Conservation (phyloP, 2,113 vertebrate genomes). For the Hippocampus abdominalis region DNA sequence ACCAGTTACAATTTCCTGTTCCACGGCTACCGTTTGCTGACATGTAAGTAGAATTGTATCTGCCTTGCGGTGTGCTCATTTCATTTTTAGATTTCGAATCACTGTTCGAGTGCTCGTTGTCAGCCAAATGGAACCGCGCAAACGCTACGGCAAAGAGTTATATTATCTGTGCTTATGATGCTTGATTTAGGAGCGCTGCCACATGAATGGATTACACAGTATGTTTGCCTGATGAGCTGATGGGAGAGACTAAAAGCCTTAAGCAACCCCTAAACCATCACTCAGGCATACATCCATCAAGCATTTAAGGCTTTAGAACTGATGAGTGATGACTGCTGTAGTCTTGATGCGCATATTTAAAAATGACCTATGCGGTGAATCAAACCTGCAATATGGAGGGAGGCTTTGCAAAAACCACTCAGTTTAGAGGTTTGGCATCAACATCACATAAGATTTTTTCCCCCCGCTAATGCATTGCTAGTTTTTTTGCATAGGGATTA, state of each 20-base stretch:
- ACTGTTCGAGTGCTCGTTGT: conserved; percentile 22
- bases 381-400: too few species aligned
- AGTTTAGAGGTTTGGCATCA: too few species aligned
- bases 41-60: background rate
- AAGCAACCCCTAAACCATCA: conserved; percentile 34
- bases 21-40: too few species aligned
- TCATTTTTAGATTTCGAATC: conserved; percentile 27
- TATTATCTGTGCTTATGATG: conserved; percentile 49
- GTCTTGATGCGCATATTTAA: background rate
- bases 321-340: background rate
- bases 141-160: conserved; percentile 21
- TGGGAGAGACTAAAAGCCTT: conserved; percentile 36
- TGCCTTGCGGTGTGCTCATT: background rate
- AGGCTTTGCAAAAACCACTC: too few species aligned
- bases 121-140: conserved; percentile 1
- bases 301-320: background rate
- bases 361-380: background rate
- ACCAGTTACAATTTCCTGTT: background rate
- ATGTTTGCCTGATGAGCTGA: conserved; percentile 35
- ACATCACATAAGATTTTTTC: too few species aligned
- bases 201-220: conserved; percentile 46
- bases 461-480: too few species aligned
- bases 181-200: conserved; percentile 21
- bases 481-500: too few species aligned
- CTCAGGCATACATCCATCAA: background rate